phyloP scores from a whole-genome alignment of 2,888 invertebrate species.

The Ptilodon capucinus region DNA sequence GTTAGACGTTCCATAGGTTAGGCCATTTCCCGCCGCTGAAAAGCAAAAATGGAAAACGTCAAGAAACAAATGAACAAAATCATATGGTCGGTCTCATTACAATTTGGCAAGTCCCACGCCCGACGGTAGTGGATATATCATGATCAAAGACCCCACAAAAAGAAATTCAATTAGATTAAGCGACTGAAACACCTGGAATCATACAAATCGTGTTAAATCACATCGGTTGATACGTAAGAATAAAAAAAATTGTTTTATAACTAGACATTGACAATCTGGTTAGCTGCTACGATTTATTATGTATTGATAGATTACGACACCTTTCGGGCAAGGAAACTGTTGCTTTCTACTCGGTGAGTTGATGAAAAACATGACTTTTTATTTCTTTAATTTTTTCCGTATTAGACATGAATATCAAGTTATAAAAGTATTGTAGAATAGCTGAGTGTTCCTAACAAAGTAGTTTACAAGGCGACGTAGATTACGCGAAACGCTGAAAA shows the following conservation, averaged over 20 bases:
- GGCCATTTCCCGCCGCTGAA: constrained; percentile 30
- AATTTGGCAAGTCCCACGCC: constrained; percentile 74
- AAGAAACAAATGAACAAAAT: constrained; percentile 76
- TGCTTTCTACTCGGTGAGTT: constrained; percentile 37
- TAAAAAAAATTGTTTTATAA: constrained; percentile 48
- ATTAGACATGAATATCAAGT: background rate
- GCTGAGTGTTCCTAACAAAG: constrained; percentile 3
- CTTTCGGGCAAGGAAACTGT: constrained; percentile 28
- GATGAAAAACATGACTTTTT: background rate
- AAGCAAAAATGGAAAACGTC: constrained; percentile 64
- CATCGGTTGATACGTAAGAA: constrained; percentile 61
- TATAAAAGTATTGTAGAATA: constrained; percentile 13
- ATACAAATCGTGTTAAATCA: constrained; percentile 59
- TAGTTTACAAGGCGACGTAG: constrained; percentile 2
- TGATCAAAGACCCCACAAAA: constrained; percentile 52
- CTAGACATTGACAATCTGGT: constrained; percentile 51
- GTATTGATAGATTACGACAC: constrained; percentile 49
- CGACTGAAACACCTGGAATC: constrained; percentile 54
- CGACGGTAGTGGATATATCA: constrained; percentile 54
- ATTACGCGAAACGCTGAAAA: constrained; percentile 3
- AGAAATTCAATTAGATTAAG: constrained; percentile 52
- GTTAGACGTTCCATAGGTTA: constrained; percentile 10
- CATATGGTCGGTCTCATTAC: constrained; percentile 75
- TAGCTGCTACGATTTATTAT: constrained; percentile 52
- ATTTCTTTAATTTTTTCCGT: background rate